These are phyloP conservation scores for Hylomyscus alleni DNA, from an alignment of 2,797 vertebrate species.

Conservation along the genomic window DNA sequence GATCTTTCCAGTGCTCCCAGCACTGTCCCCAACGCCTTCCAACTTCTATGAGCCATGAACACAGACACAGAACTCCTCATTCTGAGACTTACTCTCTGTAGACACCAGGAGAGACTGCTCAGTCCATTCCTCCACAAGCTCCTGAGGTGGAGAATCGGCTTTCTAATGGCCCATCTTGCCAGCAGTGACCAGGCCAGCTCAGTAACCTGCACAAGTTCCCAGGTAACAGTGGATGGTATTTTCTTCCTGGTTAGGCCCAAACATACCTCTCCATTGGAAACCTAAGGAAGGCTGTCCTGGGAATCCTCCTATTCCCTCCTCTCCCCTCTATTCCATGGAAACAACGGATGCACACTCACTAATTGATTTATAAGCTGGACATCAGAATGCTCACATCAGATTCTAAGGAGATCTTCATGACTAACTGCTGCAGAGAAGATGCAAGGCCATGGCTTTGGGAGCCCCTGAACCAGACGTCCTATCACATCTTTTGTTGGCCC, in stretches of 20 bases:
- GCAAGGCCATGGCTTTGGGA: background rate
- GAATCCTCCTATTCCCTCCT: background rate
- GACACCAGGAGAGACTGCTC: background rate
- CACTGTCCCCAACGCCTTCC: background rate
- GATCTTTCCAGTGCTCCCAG: background rate
- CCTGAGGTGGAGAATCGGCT: background rate
- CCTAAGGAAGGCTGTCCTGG: background rate
- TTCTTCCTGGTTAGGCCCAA: conserved; percentile 14
- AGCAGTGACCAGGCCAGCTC: background rate
- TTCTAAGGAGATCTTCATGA: background rate
- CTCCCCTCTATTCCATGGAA: background rate
- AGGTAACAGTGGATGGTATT: background rate
- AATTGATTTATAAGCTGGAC: background rate
- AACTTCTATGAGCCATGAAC: background rate
- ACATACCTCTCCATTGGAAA: background rate
- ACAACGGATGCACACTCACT: background rate
- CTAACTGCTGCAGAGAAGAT: background rate
- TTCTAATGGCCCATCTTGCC: background rate
- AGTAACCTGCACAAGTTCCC: background rate
- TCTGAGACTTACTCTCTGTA: background rate
- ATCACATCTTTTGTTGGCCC: background rate
- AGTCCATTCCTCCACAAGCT: background rate
- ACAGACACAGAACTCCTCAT: background rate
- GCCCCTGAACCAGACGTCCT: background rate
- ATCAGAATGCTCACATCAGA: background rate